Percentiles rank a stretch among this genome's conserved stretches.
These are phyloP conservation scores for fruit fly (Drosophila melanogaster) DNA, from an alignment of 1,140 invertebrate genomes.

Conservation along the genomic window Release_6_plus_ISO1_MT NT_033777.3:20049001-20049500, in stretches of 20 bases:
- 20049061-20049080: slow-evolving; percentile 21
- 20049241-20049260: slow-evolving; percentile 17
- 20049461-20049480: not conserved
- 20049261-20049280: slow-evolving; percentile 61
- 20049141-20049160: slow-evolving; percentile 37
- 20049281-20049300: slow-evolving; percentile 45
- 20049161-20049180: slow-evolving; percentile 66
- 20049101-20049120: slow-evolving; percentile 72
- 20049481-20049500: slow-evolving; percentile 16
- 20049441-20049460: not conserved
- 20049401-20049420: slow-evolving; percentile 27
- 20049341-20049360: slow-evolving; percentile 30
- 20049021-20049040: slow-evolving; percentile 44
- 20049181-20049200: slow-evolving; percentile 63
- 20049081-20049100: slow-evolving; percentile 40
- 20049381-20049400: slow-evolving; percentile 37
- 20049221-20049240: slow-evolving; percentile 35
- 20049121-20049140: slow-evolving; percentile 32
- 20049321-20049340: slow-evolving; percentile 16
- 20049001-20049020: slow-evolving; percentile 44
- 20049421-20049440: not conserved
- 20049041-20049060: slow-evolving; percentile 23
- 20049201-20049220: slow-evolving; percentile 60
- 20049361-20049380: slow-evolving; percentile 30
- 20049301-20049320: not conserved